These are phyloP conservation scores for Notolabrus celidotus DNA, from an alignment of 2,797 vertebrate species.

Conservation along the genomic window DNA sequence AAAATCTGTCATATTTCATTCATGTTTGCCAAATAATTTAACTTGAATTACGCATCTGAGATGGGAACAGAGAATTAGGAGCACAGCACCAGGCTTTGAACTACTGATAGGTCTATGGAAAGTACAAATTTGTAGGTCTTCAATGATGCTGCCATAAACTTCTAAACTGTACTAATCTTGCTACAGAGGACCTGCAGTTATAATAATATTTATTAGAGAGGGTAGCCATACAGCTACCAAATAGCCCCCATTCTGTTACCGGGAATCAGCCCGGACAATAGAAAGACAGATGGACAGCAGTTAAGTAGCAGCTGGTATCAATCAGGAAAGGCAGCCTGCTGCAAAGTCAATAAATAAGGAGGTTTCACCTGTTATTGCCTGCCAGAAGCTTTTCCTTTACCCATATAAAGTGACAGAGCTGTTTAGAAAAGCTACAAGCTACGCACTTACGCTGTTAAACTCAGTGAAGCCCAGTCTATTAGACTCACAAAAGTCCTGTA, in stretches of 20 bases:
- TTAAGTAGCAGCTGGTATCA: constrained; percentile 75
- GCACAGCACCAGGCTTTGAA: no score
- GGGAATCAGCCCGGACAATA: constrained; percentile 52
- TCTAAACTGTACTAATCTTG: not conserved
- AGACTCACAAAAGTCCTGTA: constrained; percentile 20
- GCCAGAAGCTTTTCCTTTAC: constrained; percentile 66
- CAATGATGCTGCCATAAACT: not conserved
- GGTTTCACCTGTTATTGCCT: constrained; percentile 69
- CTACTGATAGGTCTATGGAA: not conserved
- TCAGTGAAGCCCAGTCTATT: constrained; percentile 28
- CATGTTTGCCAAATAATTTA: no score
- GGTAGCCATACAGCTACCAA: constrained; percentile 20
- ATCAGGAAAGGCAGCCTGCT: constrained; percentile 64
- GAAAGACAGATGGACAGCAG: constrained; percentile 73
- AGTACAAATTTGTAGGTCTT: not conserved
- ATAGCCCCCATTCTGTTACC: constrained; percentile 30
- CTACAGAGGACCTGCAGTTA: constrained; percentile 6
- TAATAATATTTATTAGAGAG: constrained; percentile 26
- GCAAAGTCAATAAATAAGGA: constrained; percentile 75
- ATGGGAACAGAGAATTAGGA: no score
- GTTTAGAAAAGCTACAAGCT: constrained; percentile 60
- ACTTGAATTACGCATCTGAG: no score
- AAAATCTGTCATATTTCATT: no score
- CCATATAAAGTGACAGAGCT: constrained; percentile 65
- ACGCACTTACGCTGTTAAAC: constrained; percentile 56